Evolutionary conservation across 2,888 invertebrate genomes (phyloP).

Genomic region (Elmis aenea): DNA sequence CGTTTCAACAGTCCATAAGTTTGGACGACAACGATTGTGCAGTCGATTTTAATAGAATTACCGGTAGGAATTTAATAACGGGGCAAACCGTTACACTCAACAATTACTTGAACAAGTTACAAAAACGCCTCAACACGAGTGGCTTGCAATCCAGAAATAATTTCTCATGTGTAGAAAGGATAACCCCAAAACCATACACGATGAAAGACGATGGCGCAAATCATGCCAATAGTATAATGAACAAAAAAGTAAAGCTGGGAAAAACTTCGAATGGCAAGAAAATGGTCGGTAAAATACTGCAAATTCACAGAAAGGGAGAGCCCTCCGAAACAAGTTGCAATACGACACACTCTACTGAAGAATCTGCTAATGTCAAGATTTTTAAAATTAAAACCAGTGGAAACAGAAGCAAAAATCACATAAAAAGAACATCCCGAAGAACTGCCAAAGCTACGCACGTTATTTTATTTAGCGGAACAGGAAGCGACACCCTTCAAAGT

Average conservation of each 20-base stretch:
- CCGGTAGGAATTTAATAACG: conserved; percentile 23
- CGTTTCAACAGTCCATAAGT: conserved; percentile 11
- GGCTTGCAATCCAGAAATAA: no score
- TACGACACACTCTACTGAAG: no score
- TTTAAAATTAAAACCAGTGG: no score
- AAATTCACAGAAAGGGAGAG: no score
- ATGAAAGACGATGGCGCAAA: no score
- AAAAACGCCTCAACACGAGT: conserved; percentile 5
- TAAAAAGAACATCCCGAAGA: no score
- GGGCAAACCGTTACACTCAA: conserved; percentile 25
- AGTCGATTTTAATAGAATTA: conserved; percentile 16
- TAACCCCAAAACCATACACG: neutral
- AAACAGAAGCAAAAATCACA: no score
- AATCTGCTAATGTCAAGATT: no score
- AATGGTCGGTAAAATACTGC: conserved; percentile 25
- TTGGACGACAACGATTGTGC: conserved; percentile 7
- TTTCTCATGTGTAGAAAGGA: neutral
- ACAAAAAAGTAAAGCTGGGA: conserved; percentile 13
- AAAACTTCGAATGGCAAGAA: conserved; percentile 21
- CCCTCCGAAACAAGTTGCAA: no score
- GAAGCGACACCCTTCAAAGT: no score
- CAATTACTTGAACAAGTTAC: conserved; percentile 19
- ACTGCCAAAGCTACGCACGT: no score
- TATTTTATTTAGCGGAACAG: no score
- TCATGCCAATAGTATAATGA: conserved; percentile 3